Base-by-base conservation (phyloP, 2,888 invertebrate genomes). In the Itoplectis maculator region DNA sequence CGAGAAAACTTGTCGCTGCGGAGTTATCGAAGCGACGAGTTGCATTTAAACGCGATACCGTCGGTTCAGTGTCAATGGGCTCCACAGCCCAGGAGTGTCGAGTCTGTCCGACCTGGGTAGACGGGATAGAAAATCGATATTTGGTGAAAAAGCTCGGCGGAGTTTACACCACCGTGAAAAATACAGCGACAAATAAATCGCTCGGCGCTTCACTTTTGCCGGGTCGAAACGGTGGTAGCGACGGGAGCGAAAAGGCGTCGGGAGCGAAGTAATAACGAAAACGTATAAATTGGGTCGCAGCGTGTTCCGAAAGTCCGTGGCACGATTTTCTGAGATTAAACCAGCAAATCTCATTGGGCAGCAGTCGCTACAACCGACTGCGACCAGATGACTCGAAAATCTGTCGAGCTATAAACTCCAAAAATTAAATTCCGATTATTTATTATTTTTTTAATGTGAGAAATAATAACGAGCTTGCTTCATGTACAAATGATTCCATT, bases 81-180 rank as follows among this genome's bases (percentile, higher is more conserved):
- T 8, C n/a, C n/a, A 35, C 35, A 59, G 56, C 35, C 13, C n/a
- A n/a, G 35, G 8, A 35, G 29, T 35, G n/a, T 13, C 35, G n/a
- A n/a, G 29, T 35, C n/a, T 40, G 63, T 54, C 63, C 63, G 63
- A 18, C 15, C 35, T 40, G 61, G n/a, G n/a, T 54, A 74, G 73
- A 73, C 73, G 23, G n/a, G 75, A 80, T 80, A 69, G 63, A 80
- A 80, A 80, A 80, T 80, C 80, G 75, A 80, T 80, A 75, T 75
- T 69, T 75, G 74, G 75, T 47, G 56, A 42, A 69, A 75, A 66
- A 80, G 66, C 45, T 74, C 56, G 47, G 66, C 56, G 47, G 66
- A 18, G 37, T 37, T n/a, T 40, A 35, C 59, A 59, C 9, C 15
- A 0, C 18, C 40, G 37, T 37, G 11, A 11, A 61, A 61, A 61